phyloP scores from a whole-genome alignment of 1,140 invertebrate species.

The Meteorus sp. region DNA sequence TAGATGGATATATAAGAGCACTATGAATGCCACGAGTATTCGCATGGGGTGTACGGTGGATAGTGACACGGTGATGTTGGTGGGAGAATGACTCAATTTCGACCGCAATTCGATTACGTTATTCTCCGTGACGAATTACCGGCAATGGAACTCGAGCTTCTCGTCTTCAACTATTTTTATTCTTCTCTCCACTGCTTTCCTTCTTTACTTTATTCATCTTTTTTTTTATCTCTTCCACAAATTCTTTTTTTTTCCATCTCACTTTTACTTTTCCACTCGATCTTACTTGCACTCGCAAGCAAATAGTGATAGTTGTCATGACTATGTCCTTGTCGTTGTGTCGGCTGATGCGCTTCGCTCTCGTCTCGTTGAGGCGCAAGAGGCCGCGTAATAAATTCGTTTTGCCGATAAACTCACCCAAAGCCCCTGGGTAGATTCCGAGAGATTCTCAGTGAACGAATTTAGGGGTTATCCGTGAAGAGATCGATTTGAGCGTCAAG shows the following conservation, averaged over 20 bases:
- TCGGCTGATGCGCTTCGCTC: constrained; percentile 17
- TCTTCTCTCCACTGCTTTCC: neutral
- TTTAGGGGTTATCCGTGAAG: constrained; percentile 27
- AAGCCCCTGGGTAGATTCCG: constrained; percentile 12
- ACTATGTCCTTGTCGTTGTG: neutral
- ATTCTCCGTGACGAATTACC: constrained; percentile 31
- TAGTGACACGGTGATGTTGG: too few relatives aligned
- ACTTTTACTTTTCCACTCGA: neutral
- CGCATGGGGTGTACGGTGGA: constrained; percentile 8
- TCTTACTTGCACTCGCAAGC: too few relatives aligned
- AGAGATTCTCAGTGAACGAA: constrained; percentile 23
- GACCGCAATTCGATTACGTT: constrained; percentile 32
- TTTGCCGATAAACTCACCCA: constrained; percentile 25
- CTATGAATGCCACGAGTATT: constrained; percentile 11
- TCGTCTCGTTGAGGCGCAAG: constrained; percentile 22
- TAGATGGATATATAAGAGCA: neutral
- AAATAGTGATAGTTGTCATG: too few relatives aligned
- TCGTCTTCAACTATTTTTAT: neutral
- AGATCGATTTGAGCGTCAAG: constrained; percentile 26
- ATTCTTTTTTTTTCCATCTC: neutral
- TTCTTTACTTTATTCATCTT: neutral
- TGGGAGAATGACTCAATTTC: constrained; percentile 30
- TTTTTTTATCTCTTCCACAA: constrained; percentile 9
- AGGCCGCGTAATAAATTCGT: constrained; percentile 29
- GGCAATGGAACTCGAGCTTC: constrained; percentile 14